Conservation (phyloP, 2,888 invertebrate genomes). For the Andrena praecox region DNA sequence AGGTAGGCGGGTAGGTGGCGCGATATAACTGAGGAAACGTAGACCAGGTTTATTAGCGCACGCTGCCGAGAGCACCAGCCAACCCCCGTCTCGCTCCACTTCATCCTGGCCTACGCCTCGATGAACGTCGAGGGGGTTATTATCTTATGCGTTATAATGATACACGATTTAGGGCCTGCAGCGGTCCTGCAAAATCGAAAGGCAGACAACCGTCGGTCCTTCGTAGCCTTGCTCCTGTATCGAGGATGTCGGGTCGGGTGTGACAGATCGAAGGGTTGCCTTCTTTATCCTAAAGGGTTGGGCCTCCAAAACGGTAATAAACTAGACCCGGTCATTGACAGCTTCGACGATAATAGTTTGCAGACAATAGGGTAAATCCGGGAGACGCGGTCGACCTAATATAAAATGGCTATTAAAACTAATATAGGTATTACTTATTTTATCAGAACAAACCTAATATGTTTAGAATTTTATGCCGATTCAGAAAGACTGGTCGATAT, state of each 20-base stretch:
- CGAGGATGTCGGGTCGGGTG: not conserved
- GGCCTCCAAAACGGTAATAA: too few relatives aligned
- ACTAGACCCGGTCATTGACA: too few relatives aligned
- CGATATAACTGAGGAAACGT: conserved; percentile 82
- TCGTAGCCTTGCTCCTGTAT: not conserved
- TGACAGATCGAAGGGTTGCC: not conserved
- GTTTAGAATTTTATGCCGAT: too few relatives aligned
- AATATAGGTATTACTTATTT: too few relatives aligned
- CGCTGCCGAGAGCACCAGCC: conserved; percentile 76
- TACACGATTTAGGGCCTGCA: conserved; percentile 73
- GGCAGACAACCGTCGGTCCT: conserved; percentile 56
- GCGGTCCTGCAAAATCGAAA: conserved; percentile 72
- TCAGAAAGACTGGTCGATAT: too few relatives aligned
- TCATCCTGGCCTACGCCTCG: conserved; percentile 81
- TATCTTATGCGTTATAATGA: conserved; percentile 82
- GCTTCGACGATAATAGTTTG: too few relatives aligned
- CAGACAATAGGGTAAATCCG: too few relatives aligned
- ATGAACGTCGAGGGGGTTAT: conserved; percentile 83
- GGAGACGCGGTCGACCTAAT: too few relatives aligned
- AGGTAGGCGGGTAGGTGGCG: conserved; percentile 64
- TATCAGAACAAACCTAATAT: too few relatives aligned
- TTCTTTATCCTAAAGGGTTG: not conserved
- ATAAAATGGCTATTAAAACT: too few relatives aligned
- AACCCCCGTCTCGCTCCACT: conserved; percentile 80
- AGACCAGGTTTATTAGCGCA: conserved; percentile 83